These are phyloP conservation scores for Acronicta leporina DNA, from an alignment of 2,888 invertebrate species.

Conservation along the genomic window DNA sequence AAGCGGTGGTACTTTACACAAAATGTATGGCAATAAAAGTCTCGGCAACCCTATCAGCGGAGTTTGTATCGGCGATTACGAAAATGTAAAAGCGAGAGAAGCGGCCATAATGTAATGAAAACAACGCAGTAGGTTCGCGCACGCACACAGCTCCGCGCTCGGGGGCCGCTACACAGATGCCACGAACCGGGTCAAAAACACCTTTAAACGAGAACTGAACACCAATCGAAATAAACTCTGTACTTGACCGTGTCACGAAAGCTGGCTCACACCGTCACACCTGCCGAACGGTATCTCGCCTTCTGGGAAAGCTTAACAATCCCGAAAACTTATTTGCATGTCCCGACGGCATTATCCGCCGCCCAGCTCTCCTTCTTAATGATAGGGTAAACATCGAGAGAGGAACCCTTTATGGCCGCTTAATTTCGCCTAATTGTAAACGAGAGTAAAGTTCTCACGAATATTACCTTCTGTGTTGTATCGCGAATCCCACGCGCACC, in stretches of 20 bases:
- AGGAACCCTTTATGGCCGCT: conserved; percentile 79
- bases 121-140: conserved; percentile 77
- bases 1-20: conserved; percentile 57
- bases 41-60: conserved; percentile 77
- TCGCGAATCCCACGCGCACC: conserved; percentile 84
- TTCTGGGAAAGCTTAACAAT: conserved; percentile 87
- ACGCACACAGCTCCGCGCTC: conserved; percentile 69
- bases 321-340: conserved; percentile 87
- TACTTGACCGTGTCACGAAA: conserved; percentile 87
- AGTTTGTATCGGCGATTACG: conserved; percentile 84
- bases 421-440: conserved; percentile 85
- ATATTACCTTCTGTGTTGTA: conserved; percentile 80
- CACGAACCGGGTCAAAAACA: conserved; percentile 87
- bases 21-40: conserved; percentile 64
- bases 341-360: conserved; percentile 82
- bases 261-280: conserved; percentile 82
- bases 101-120: conserved; percentile 86
- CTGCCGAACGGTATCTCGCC: conserved; percentile 86
- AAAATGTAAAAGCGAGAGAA: conserved; percentile 87
- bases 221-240: conserved; percentile 83
- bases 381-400: conserved; percentile 82
- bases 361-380: conserved; percentile 77
- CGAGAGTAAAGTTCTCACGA: conserved; percentile 85
- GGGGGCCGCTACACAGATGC: conserved; percentile 67
- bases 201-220: conserved; percentile 85